Percentiles rank a stretch among this genome's conserved stretches.
Evolutionary conservation across 2,113 vertebrate genomes (phyloP).

Genomic region (Dicrurus megarhynchus): DNA sequence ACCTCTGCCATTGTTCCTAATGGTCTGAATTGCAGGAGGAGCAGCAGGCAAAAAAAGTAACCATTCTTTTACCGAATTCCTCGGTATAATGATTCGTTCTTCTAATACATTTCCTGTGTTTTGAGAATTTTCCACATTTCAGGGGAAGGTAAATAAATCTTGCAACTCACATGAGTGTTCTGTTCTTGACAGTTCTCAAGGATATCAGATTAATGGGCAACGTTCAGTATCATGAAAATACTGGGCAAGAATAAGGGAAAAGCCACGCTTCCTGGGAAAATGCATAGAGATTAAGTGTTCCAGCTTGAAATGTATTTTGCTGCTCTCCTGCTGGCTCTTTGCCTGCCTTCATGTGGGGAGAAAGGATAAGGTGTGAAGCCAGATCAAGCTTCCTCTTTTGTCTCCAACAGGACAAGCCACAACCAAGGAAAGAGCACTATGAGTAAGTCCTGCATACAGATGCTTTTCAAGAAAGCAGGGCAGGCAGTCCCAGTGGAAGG

Average conservation of each 20-base stretch:
- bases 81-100: not conserved
- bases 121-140: not conserved
- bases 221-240: not conserved
- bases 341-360: constrained; percentile 51
- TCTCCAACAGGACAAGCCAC: constrained; percentile 31
- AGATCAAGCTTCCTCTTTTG: constrained; percentile 36
- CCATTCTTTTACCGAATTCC: not conserved
- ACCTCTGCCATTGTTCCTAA: not conserved
- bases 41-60: not conserved
- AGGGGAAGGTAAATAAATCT: constrained; percentile 53
- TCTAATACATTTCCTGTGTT: not conserved
- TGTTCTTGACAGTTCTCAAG: constrained; percentile 56
- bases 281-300: constrained; percentile 22
- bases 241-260: not conserved
- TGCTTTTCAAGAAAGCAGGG: constrained; percentile 37
- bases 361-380: constrained; percentile 64
- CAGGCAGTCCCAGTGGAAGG: constrained; percentile 27
- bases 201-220: constrained; percentile 50
- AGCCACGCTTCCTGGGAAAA: constrained; percentile 37
- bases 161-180: constrained; percentile 2
- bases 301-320: constrained; percentile 41
- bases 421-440: not conserved
- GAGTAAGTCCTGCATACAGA: not conserved
- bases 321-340: constrained; percentile 53
- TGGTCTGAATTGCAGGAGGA: not conserved